phyloP scores from a whole-genome alignment of 2,888 invertebrate species.

The Automeris io region DNA sequence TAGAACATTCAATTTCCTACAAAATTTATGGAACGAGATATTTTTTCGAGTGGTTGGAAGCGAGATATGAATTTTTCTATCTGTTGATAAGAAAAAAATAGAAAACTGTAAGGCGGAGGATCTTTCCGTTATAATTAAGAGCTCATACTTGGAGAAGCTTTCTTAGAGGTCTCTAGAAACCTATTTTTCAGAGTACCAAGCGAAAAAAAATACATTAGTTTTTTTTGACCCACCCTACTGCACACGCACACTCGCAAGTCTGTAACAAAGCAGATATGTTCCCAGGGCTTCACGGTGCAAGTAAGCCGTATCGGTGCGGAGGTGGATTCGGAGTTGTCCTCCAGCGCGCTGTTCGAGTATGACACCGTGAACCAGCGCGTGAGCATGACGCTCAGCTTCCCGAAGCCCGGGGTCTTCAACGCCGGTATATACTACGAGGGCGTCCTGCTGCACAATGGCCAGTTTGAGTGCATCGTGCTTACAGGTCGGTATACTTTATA shows the following conservation, averaged over 20 bases:
- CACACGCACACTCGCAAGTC: background rate
- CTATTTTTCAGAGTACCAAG: too few species aligned
- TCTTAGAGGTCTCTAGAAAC: too few species aligned
- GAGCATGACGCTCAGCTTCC: constrained; percentile 85
- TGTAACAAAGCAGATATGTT: background rate
- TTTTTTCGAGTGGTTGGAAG: too few species aligned
- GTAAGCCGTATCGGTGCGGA: constrained; percentile 78
- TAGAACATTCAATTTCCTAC: too few species aligned
- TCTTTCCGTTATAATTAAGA: too few species aligned
- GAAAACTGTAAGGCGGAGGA: too few species aligned
- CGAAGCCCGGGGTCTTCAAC: constrained; percentile 87
- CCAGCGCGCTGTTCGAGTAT: constrained; percentile 81
- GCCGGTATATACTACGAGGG: constrained; percentile 87
- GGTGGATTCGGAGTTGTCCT: constrained; percentile 70
- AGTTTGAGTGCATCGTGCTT: constrained; percentile 94
- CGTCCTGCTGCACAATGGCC: constrained; percentile 88
- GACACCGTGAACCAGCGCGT: constrained; percentile 88
- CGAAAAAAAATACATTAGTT: too few species aligned
- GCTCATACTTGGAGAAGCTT: too few species aligned
- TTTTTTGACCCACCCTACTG: too few species aligned
- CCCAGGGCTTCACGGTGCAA: constrained; percentile 80
- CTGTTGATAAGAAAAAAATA: too few species aligned
- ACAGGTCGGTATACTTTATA: constrained; percentile 79
- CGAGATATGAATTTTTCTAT: too few species aligned
- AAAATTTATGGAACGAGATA: too few species aligned